phyloP scores from a whole-genome alignment of 2,113 vertebrate genomes.

The Cochlearius cochlearius region DNA sequence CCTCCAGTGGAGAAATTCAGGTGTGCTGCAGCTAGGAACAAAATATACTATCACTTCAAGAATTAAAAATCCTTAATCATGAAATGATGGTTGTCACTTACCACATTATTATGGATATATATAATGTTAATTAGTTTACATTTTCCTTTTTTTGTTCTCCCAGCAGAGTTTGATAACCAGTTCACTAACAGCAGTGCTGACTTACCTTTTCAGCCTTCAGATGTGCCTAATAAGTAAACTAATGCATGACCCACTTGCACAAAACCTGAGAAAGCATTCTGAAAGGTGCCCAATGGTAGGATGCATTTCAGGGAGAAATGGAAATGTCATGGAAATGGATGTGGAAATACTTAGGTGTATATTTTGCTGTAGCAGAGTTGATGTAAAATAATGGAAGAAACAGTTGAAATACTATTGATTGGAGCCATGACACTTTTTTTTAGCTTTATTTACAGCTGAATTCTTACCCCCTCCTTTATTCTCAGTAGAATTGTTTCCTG shows the following conservation, averaged over 20 bases:
- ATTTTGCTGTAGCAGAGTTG: neutral
- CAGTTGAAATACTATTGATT: neutral
- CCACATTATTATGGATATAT: neutral
- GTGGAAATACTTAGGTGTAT: neutral
- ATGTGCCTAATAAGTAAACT: neutral
- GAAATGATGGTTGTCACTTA: neutral
- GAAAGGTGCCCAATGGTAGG: neutral
- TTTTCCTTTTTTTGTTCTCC: neutral
- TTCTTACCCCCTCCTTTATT: neutral
- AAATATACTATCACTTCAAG: neutral
- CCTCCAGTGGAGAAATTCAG: neutral
- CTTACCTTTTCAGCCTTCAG: neutral
- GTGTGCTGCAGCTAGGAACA: neutral
- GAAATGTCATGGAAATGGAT: neutral
- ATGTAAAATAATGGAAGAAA: neutral
- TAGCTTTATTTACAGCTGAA: neutral
- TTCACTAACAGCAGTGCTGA: neutral
- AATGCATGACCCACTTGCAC: neutral
- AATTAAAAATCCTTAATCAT: neutral
- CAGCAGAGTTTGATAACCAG: neutral
- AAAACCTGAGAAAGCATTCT: neutral
- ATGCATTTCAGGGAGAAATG: neutral
- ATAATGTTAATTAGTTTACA: neutral
- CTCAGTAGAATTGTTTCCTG: neutral
- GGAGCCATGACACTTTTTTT: rapidly evolving